Base-by-base conservation (phyloP, 2,113 vertebrate species). In the Lagopus leucura region DNA sequence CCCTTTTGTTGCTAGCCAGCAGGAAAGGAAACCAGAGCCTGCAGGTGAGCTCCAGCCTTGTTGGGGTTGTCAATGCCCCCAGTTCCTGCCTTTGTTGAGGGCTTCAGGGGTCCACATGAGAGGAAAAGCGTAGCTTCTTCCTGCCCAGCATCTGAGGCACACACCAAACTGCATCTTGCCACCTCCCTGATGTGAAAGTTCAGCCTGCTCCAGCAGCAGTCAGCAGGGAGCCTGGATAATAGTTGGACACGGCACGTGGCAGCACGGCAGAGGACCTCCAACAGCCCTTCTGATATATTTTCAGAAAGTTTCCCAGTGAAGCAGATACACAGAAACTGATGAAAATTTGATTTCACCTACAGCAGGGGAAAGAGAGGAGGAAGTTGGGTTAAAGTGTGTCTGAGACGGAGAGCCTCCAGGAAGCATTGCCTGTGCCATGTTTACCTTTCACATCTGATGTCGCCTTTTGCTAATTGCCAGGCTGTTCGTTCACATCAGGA, bases 231-330 rank as follows among this genome's bases (percentile, higher is more conserved):
- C 85, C 91, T 55, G 64, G 82, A 52, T 82, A 88, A 89, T 74
- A 69, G 75, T 73, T 87, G 85, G 91, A 86, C 72, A 61, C 81
- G 57, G 82, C 79, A 85, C 65, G 55, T 9, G 6, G 87, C 79
- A 67, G 89, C 82, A 89, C 38, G 76, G 84, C 64, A 55, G 75
- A 91, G 87, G n/a, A 60, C 57, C 81, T 82, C 36, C 1, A 34
- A 65, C 1, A 2, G 48, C 2, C 74, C 89, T 86, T 67, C 63
- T 73, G 60, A 81, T 82, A 43, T 28, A 73, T 88, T 83, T 95
- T 86, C 89, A 77, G 73, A 77, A 94, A 91, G 57, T 86, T 93
- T 52, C 81, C 48, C 84, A 88, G 82, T 79, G 66, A 91, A 89
- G 78, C 40, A 87, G 89, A 52, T 65, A 86, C 0, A 70, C 65